Percentiles rank a stretch among this genome's conserved stretches.
Evolutionary conservation across 2,113 vertebrate genomes (phyloP).

Genomic region (Abramis brama): DNA sequence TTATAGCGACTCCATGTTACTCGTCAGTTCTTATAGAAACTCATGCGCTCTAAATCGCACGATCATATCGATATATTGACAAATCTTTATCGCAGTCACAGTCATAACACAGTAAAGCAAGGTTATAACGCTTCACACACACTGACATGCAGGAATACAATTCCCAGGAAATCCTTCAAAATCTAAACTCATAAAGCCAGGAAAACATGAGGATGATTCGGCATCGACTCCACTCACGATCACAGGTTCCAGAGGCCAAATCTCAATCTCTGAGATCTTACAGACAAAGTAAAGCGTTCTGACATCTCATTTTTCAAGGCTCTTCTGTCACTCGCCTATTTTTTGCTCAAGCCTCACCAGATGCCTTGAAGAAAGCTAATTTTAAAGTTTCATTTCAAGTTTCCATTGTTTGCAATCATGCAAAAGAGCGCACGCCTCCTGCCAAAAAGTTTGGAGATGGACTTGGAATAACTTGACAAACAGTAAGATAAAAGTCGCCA

Average conservation of each 20-base stretch:
- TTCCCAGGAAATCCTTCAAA: neutral
- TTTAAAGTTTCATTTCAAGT: conserved; percentile 21
- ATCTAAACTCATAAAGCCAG: neutral
- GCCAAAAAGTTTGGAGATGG: neutral
- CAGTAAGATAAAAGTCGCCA: neutral
- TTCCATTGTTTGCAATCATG: neutral
- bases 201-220: neutral
- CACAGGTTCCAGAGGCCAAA: neutral
- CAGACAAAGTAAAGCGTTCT: neutral
- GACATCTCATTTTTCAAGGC: neutral
- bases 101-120: too few relatives aligned
- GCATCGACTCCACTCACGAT: neutral
- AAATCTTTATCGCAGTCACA: too few relatives aligned
- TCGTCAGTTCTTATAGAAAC: neutral
- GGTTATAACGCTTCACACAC: neutral
- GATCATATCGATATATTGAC: neutral
- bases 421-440: neutral
- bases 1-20: neutral
- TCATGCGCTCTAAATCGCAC: neutral
- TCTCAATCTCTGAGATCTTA: neutral
- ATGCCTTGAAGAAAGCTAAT: conserved; percentile 9
- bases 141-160: neutral
- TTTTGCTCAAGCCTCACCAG: neutral
- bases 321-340: neutral
- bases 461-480: neutral